Evolutionary conservation across 2,797 vertebrate genomes (phyloP), one percentile per base, ranked within the genome.

Genomic region (Chaunax sp.): DNA sequence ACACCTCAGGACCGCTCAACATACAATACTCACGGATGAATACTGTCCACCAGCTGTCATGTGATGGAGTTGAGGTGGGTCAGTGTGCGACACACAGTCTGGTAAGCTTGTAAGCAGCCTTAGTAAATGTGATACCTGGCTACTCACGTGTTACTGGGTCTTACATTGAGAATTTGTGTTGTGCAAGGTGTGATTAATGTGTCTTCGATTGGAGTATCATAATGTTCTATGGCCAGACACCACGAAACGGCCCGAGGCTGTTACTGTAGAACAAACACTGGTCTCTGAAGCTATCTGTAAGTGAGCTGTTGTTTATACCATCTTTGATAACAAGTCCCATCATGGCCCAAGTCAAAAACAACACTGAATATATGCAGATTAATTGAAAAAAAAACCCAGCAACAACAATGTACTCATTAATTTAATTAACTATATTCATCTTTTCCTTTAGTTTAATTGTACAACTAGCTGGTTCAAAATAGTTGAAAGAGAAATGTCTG

Each of bases 141-240:
- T 73, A 46, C 82, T 81, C 82, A 70, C 38, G 75, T 83, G 68
- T 86, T 85, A 57, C 56, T 15, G 30, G 55, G 70, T 79, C 76
- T 67, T 65, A 18, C 38, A 68, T 51, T 70, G 69, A 73, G 69
- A 77, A 77, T 55, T 77, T 62, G 73, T 72, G 72, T 64, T 75
- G 72, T 53, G 66, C 91, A 90, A 87, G 93, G 94, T 95, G 95
- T 95, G 96, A 96, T 97, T 96, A 96, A 95, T 95, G 94, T 81
- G 89, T 87, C 83, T 87, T 89, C 92, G 93, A 93, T 82, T 85
- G 90, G 87, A 65, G 91, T 94, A 93, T 97, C 94, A 76, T 87
- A 89, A 96, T 95, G 94, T 95, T 79, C 70, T 76, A 91, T 83
- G 78, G 89, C 92, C 92, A 92, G 93, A 95, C 93, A 95, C 95